These are phyloP conservation scores for Tretioscincus oriximinensis DNA, from an alignment of 2,113 vertebrate species.

Conservation along the genomic window DNA sequence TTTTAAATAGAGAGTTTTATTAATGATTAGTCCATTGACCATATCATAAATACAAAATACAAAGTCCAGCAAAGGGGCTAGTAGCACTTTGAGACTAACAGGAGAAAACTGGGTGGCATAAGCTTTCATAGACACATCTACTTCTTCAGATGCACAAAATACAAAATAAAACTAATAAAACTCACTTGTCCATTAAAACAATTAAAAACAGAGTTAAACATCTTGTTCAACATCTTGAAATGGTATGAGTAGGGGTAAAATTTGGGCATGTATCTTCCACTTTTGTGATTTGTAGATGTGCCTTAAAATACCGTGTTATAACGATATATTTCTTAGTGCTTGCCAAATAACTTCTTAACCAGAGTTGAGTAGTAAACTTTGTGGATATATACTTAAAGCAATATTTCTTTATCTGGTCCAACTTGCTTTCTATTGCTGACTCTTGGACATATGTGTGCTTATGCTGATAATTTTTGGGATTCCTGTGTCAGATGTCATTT, in stretches of 20 bases:
- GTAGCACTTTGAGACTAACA: too few relatives aligned
- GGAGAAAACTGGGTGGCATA: too few relatives aligned
- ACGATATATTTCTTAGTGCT: neutral
- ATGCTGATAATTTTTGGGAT: neutral
- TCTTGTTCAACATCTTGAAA: neutral
- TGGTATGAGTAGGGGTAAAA: neutral
- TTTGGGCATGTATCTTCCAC: neutral
- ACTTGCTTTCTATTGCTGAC: fast-evolving
- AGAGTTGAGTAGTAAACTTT: neutral
- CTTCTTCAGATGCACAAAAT: too few relatives aligned
- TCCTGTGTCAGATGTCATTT: neutral
- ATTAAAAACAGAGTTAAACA: too few relatives aligned
- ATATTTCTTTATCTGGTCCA: neutral
- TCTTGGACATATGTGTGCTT: neutral
- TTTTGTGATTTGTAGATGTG: neutral
- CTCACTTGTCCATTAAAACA: too few relatives aligned
- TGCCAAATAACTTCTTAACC: neutral
- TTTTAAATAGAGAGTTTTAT: too few relatives aligned
- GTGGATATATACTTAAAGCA: neutral
- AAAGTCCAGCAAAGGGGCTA: too few relatives aligned
- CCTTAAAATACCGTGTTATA: neutral
- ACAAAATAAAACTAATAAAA: too few relatives aligned
- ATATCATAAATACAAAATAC: too few relatives aligned
- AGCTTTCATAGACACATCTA: too few relatives aligned
- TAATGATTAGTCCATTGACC: too few relatives aligned